Conservation (phyloP, 2,888 invertebrate genomes). For the Leptinotarsa tumamoca region DNA sequence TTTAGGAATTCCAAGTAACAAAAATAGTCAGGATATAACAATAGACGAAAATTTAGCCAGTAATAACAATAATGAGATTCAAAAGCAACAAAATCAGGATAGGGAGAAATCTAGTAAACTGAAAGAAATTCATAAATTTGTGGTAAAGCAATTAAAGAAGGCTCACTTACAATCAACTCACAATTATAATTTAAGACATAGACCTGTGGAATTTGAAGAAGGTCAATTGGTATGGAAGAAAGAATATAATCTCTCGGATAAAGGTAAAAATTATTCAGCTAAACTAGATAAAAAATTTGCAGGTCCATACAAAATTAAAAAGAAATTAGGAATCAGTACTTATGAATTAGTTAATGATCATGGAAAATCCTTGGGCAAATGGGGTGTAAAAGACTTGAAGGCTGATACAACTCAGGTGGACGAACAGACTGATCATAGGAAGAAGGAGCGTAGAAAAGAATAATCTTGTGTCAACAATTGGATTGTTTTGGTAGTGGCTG, state of each 20-base stretch:
- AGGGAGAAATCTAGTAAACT: neutral
- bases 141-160: neutral
- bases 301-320: too few species aligned
- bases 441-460: too few species aligned
- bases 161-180: neutral
- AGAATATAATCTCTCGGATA: too few species aligned
- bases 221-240: too few species aligned
- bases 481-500: too few species aligned
- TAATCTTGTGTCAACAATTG: too few species aligned
- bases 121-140: neutral
- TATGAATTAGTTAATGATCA: too few species aligned
- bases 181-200: neutral
- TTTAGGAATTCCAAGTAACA: too few species aligned
- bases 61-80: neutral
- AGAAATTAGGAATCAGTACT: too few species aligned
- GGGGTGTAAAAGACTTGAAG: conserved; percentile 16
- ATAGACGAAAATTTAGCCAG: neutral
- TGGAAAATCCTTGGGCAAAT: neutral
- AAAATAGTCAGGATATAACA: too few species aligned
- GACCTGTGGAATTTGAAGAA: too few species aligned
- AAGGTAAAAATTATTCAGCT: neutral
- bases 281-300: neutral
- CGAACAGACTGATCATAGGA: too few species aligned
- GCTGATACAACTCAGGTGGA: neutral
- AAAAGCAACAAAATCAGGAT: neutral